These are phyloP conservation scores for Pseudomyrmex cubaensis DNA, from an alignment of 1,140 invertebrate genomes.

Conservation along the genomic window DNA sequence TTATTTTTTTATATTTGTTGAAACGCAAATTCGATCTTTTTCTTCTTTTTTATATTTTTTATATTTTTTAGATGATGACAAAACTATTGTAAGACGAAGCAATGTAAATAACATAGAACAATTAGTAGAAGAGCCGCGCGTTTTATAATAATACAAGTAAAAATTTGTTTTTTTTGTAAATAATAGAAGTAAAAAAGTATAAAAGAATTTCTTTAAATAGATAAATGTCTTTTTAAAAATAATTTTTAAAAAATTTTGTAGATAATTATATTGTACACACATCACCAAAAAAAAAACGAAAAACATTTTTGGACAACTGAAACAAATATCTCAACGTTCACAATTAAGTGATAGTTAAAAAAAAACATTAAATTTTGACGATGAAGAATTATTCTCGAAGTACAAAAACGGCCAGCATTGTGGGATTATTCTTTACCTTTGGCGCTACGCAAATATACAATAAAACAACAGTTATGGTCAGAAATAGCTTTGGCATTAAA, in stretches of 20 bases:
- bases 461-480: neutral
- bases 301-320: neutral
- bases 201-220: neutral
- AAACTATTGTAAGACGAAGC: neutral
- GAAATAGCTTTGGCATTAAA: too few species aligned
- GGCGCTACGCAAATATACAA: neutral
- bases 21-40: too few species aligned
- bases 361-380: neutral
- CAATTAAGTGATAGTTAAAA: neutral
- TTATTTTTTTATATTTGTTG: too few species aligned
- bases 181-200: neutral
- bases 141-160: too few species aligned
- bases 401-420: neutral
- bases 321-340: too few species aligned
- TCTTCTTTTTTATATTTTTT: too few species aligned
- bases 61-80: too few species aligned
- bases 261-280: neutral
- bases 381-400: neutral
- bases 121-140: neutral
- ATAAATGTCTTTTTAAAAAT: neutral
- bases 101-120: neutral
- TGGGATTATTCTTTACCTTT: slow-evolving; percentile 5
- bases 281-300: neutral
- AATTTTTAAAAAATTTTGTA: neutral
- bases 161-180: neutral